Evolutionary conservation across 64 coral and sea anemone species (phyloP).

Genomic region (Montipora cactus): DNA sequence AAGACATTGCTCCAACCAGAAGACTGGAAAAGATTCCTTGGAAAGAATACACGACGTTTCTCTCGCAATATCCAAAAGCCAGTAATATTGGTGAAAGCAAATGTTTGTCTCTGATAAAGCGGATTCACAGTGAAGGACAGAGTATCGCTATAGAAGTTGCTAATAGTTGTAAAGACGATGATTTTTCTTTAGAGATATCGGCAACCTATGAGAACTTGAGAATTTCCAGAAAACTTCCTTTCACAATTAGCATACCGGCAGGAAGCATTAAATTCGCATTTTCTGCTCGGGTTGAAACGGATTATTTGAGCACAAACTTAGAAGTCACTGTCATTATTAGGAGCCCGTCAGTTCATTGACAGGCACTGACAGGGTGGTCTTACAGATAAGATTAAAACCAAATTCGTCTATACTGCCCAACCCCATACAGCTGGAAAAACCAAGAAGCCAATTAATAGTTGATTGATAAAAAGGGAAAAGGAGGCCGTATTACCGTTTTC

Average conservation of each 20-base stretch:
- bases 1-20: neutral
- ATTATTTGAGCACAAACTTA: slow-evolving; percentile 11
- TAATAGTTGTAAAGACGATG: neutral
- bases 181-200: neutral
- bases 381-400: no score
- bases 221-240: slow-evolving; percentile 25
- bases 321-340: neutral
- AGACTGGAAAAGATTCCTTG: neutral
- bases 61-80: neutral
- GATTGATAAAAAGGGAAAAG: no score
- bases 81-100: slow-evolving; percentile 6
- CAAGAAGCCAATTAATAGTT: no score
- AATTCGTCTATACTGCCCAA: no score
- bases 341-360: neutral
- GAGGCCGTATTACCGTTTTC: no score
- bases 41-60: slow-evolving; percentile 29
- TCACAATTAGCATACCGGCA: neutral
- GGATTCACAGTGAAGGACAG: slow-evolving; percentile 25
- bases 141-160: slow-evolving; percentile 33
- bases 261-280: slow-evolving; percentile 43
- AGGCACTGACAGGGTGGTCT: no score
- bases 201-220: slow-evolving; percentile 7
- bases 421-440: no score
- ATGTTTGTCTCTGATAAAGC: slow-evolving; percentile 14
- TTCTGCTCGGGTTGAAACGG: neutral